A percentile compares a stretch with the other conserved stretches of the same genome.
Conservation (phyloP, 2,888 invertebrate species). For the Leistus spinibarbis region DNA sequence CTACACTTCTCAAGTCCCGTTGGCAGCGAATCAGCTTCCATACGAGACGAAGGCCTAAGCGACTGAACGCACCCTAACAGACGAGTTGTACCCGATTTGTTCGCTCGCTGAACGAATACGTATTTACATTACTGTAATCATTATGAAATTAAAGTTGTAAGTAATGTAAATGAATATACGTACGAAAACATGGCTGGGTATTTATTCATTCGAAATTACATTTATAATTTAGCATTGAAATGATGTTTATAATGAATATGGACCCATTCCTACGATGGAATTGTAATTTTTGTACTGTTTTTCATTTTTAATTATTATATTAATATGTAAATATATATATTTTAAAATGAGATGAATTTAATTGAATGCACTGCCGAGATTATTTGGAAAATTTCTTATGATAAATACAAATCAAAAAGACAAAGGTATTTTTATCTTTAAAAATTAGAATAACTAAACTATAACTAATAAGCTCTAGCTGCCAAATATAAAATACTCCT, state of each 20-base stretch:
- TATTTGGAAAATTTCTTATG: slow-evolving; percentile 26
- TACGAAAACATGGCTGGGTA: neutral
- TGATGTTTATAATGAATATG: neutral
- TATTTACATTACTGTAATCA: neutral
- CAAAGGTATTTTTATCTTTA: neutral
- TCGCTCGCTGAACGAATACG: neutral
- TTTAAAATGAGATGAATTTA: neutral
- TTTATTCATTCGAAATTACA: neutral
- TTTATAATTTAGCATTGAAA: too few species aligned
- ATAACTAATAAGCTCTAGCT: too few species aligned
- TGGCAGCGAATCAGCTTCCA: slow-evolving; percentile 22
- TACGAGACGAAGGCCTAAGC: slow-evolving; percentile 25
- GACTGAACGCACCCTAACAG: slow-evolving; percentile 6
- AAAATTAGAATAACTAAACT: neutral
- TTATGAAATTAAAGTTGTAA: neutral
- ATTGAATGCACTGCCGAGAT: slow-evolving; percentile 27
- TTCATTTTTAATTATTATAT: neutral
- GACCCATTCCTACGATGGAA: neutral
- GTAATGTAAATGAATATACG: neutral
- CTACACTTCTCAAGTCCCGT: slow-evolving; percentile 52
- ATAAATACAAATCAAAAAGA: slow-evolving; percentile 30
- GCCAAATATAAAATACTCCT: neutral
- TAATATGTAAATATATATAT: neutral
- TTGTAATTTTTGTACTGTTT: neutral
- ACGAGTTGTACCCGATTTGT: neutral